These are phyloP conservation scores for Bombus breviceps DNA, from an alignment of 1,140 invertebrate species.

Conservation along the genomic window DNA sequence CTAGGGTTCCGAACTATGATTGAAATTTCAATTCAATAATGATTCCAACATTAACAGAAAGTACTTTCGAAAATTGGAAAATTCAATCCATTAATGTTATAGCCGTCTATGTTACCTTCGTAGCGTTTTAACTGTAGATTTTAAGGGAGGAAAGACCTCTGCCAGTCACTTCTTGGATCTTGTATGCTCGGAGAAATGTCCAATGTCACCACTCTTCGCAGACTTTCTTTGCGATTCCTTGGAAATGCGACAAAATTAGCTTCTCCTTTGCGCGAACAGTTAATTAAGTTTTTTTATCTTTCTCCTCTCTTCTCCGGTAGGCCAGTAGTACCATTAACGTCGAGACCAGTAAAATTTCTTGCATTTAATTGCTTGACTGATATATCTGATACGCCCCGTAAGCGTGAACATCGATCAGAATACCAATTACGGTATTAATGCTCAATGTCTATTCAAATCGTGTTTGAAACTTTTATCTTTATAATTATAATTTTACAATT, in stretches of 20 bases:
- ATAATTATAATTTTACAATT: no score
- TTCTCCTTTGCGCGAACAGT: constrained; percentile 17
- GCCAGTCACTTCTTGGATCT: constrained; percentile 21
- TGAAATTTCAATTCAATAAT: neutral
- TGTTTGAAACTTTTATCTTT: no score
- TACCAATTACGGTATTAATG: neutral
- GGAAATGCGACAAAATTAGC: constrained; percentile 39
- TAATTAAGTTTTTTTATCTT: constrained; percentile 45
- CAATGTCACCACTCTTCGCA: constrained; percentile 14
- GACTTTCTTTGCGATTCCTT: constrained; percentile 38
- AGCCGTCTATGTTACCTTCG: neutral
- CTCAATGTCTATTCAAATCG: neutral
- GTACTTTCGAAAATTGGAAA: constrained; percentile 16
- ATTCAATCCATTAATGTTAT: constrained; percentile 13
- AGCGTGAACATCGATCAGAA: neutral
- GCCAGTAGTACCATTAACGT: constrained; percentile 17
- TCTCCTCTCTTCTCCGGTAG: constrained; percentile 4
- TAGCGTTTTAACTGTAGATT: constrained; percentile 21
- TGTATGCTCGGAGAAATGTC: constrained; percentile 26
- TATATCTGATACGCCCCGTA: neutral
- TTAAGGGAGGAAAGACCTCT: neutral
- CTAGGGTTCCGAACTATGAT: no score
- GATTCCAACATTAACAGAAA: neutral
- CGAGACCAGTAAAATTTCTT: constrained; percentile 22
- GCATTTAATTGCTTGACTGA: neutral